Conservation (phyloP, 2,113 vertebrate species). For the Coracopsis vasa region DNA sequence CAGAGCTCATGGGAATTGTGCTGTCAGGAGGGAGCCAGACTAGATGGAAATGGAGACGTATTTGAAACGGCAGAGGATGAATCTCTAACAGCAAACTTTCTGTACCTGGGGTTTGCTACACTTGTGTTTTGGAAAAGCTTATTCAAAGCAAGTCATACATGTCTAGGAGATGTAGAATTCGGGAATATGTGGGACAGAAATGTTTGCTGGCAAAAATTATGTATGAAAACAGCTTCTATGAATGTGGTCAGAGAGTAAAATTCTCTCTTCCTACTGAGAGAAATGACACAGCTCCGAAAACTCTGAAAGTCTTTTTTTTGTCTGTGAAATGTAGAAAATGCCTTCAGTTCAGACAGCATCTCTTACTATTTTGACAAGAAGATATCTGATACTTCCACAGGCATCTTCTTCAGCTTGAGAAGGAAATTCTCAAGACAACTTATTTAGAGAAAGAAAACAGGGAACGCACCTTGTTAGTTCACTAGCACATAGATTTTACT, state of each 20-base stretch:
- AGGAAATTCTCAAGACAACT: neutral
- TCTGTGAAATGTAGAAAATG: neutral
- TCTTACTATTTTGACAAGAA: neutral
- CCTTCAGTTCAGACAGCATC: neutral
- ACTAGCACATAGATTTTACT: neutral
- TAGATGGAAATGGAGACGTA: neutral
- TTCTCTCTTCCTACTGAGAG: neutral
- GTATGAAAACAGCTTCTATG: neutral
- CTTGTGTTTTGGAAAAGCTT: neutral
- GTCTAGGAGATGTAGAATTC: neutral
- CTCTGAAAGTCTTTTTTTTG: neutral
- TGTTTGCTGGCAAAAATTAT: neutral
- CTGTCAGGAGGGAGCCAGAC: neutral
- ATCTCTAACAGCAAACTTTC: neutral
- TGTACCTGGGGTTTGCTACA: neutral
- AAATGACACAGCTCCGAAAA: neutral
- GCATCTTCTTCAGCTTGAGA: neutral
- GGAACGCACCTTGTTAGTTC: neutral
- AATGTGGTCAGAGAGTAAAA: neutral
- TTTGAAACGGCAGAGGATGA: neutral
- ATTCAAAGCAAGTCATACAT: neutral
- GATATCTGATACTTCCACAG: neutral
- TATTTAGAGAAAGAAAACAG: neutral
- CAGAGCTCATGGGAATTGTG: neutral
- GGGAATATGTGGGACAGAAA: too few species aligned